Base-by-base conservation (phyloP, 2,888 invertebrate genomes). In the Linnaemya vulpina region DNA sequence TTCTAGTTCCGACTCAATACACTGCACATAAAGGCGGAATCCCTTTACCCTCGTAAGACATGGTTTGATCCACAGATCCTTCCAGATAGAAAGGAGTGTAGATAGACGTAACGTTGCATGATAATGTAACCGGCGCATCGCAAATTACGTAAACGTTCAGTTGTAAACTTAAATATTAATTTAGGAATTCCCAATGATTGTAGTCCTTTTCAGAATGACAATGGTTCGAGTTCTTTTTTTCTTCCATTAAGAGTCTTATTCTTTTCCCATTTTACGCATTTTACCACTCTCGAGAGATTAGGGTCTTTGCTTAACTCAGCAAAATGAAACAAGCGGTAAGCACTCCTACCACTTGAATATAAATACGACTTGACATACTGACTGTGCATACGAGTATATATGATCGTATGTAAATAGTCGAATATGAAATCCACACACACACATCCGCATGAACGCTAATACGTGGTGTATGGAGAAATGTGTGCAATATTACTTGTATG, bases 211-310 rank as follows among this genome's bases (percentile, higher is more conserved):
- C 35, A 55, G 3, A 25, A 22, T 20, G 46, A 25, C n/a, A 55
- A 55, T 20, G 71, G 71, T 68, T 62, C 76, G 43, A 22, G 43
- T 77, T 55, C n/a, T n/a, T 75, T 84, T 20, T 38, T 30, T 9
- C 9, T 8, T 22, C 73, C 80, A 81, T 84, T 81, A 62, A 77
- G 77, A 62, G 25, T 53, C 43, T 55, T 65, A 63, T 75, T 63
- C 35, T 74, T 67, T 67, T 62, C 40, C 62, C 70, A 68, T 71
- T 82, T 76, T 76, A 82, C 76, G 82, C 76, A 82, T 82, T 76
- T 80, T 71, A 40, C 63, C 76, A 82, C 82, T 82, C 58, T 43
- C 49, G 74, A 78, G 84, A 77, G 74, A 85, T 85, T 75, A 84
- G 75, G 74, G 65, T 71, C 81, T 70, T 55, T 68, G 77, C 77